These are phyloP conservation scores for Tenthredo mesomela DNA, from an alignment of 2,888 invertebrate genomes.

Conservation along the genomic window DNA sequence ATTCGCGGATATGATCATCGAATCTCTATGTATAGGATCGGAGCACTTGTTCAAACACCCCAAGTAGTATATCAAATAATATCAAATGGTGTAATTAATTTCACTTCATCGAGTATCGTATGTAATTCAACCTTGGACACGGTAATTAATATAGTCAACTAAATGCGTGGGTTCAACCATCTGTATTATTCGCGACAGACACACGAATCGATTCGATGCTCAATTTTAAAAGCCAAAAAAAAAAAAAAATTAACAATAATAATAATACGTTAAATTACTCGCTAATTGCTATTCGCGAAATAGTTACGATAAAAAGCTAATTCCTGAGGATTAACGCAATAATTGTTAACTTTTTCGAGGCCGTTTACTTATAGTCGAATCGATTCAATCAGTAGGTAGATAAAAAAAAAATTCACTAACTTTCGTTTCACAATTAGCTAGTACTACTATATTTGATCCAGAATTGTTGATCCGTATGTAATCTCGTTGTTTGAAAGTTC, in stretches of 20 bases:
- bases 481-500: constrained; percentile 15
- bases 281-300: not conserved
- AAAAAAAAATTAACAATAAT: not conserved
- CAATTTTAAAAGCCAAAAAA: not conserved
- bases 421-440: not conserved
- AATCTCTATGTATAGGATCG: not conserved
- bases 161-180: not conserved
- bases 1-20: not conserved
- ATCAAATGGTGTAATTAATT: not conserved
- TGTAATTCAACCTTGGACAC: not conserved
- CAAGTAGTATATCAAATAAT: not conserved
- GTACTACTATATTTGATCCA: not conserved
- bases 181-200: not conserved
- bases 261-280: not conserved
- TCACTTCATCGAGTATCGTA: not conserved
- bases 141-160: not conserved
- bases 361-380: not conserved
- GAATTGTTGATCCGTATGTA: not conserved
- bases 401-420: not conserved
- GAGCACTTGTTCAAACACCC: constrained; percentile 14
- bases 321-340: not conserved
- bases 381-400: not conserved
- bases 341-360: not conserved
- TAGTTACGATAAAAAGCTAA: not conserved
- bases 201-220: not conserved